Conservation (phyloP, 2,888 invertebrate genomes). For the Incurvaria masculella region DNA sequence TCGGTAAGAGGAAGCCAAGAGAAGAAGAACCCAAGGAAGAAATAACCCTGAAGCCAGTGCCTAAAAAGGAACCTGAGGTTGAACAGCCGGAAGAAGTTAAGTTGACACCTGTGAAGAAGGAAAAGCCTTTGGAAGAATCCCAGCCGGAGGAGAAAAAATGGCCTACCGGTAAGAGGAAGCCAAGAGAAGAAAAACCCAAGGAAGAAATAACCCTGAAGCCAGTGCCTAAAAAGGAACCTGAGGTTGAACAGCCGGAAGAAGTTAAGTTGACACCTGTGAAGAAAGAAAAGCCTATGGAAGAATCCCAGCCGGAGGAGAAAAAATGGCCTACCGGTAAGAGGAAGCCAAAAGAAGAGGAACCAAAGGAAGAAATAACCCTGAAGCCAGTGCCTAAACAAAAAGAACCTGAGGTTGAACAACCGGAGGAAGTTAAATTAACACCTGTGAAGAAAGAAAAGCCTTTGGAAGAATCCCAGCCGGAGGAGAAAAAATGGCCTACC, state of each 20-base stretch:
- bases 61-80: too few species aligned
- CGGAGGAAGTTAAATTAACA: too few species aligned
- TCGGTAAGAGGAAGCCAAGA: too few species aligned
- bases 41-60: too few species aligned
- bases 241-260: slow-evolving; percentile 36
- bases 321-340: slow-evolving; percentile 23
- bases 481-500: too few species aligned
- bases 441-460: too few species aligned
- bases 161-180: slow-evolving; percentile 17
- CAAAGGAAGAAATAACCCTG: too few species aligned
- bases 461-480: too few species aligned
- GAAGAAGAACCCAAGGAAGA: too few species aligned
- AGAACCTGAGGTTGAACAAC: too few species aligned
- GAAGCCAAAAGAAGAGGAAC: slow-evolving; percentile 25
- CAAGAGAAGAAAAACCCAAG: slow-evolving; percentile 14
- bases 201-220: slow-evolving; percentile 12
- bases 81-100: too few species aligned
- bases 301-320: slow-evolving; percentile 25
- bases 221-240: slow-evolving; percentile 18
- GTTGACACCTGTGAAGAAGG: slow-evolving; percentile 20
- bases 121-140: slow-evolving; percentile 26
- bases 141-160: slow-evolving; percentile 23
- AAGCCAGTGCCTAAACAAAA: too few species aligned
- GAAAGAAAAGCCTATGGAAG: slow-evolving; percentile 20
- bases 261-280: slow-evolving; percentile 22